Evolutionary conservation across 2,888 invertebrate species (phyloP), one percentile per base, ranked within the genome.

Genomic region (Campopleginae sp.): DNA sequence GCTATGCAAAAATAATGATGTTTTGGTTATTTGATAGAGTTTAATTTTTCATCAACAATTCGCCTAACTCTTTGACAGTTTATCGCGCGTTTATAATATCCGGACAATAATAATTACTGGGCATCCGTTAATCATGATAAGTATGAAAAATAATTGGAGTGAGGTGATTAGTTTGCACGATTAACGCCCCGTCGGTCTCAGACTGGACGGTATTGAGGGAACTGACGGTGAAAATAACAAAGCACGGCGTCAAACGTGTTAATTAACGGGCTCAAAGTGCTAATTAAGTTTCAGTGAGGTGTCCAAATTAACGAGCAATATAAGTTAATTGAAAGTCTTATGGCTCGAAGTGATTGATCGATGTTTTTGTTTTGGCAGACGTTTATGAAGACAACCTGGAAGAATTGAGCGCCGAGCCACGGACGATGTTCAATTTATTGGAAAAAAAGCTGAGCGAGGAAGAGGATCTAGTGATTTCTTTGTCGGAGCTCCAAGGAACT

Each of bases 401-500:
- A 86, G 93, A 95, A 87, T 95, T 96, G 89, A 95, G 96, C 33
- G 95, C 96, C 23, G 94, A 95, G 82, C 94, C 96, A 58, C 94
- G 96, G 65, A 94, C 95, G 86, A 93, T 96, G 84, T 95, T 98
- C 88, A 94, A 94, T 76, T 93, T 95, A 12, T 94, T 98, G 4
- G 94, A 95, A 51, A 94, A 95, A 70, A 94, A 95, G 84, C 94
- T 98, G 31, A 94, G 95, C 86, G 95, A 95, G 85, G 98, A 98
- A 94, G 95, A 96, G 82, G 94, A 95, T 51, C 94, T 97, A n/a
- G 96, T 96, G 79, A 94, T 95, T 87, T 94, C 95, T 74, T 93
- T 97, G 46, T 93, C 96, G 84, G 95, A 96, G 88, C 92, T 97
- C 42, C 96, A 97, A 93, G 97, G 97, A 14, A 95, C 96, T 38